Percentiles rank a stretch among this genome's conserved stretches.
Evolutionary conservation across 1,140 invertebrate species (phyloP).

Genomic region (Amphibalanus amphitrite): DNA sequence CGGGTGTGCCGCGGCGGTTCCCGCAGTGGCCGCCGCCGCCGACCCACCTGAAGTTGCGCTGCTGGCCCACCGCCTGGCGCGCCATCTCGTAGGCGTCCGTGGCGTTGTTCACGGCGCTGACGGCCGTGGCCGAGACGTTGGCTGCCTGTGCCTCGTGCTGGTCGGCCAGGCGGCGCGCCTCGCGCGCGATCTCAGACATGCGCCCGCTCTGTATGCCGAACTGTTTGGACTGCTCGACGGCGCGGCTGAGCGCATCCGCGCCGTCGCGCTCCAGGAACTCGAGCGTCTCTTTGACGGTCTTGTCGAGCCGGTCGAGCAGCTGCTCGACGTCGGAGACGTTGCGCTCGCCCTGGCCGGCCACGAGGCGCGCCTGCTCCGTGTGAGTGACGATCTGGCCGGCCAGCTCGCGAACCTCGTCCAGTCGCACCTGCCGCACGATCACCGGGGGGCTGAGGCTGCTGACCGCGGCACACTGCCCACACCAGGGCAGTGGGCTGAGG

Average conservation of each 20-base stretch:
- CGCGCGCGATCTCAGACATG: slow-evolving; percentile 75
- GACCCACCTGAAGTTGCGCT: slow-evolving; percentile 40
- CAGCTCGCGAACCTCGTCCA: slow-evolving; percentile 36
- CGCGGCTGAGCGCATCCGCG: slow-evolving; percentile 50
- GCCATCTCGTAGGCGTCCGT: slow-evolving; percentile 58
- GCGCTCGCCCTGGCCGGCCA: slow-evolving; percentile 39
- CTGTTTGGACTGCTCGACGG: slow-evolving; percentile 58
- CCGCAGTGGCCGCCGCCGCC: slow-evolving; percentile 13
- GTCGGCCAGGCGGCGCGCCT: slow-evolving; percentile 61
- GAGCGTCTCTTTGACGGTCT: slow-evolving; percentile 41
- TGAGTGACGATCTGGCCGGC: slow-evolving; percentile 23
- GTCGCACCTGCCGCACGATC: slow-evolving; percentile 18
- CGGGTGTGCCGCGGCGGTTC: no score
- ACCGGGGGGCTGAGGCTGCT: no score
- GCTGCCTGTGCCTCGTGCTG: slow-evolving; percentile 53
- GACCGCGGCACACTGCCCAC: no score
- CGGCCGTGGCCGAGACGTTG: slow-evolving; percentile 53
- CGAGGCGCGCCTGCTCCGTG: slow-evolving; percentile 38
- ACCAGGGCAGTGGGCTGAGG: no score
- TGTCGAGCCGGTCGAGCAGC: slow-evolving; percentile 49
- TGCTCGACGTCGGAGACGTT: slow-evolving; percentile 56
- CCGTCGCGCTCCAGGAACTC: slow-evolving; percentile 65
- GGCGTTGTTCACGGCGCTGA: slow-evolving; percentile 65
- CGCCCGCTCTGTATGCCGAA: slow-evolving; percentile 77
- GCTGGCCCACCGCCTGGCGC: slow-evolving; percentile 57